Evolutionary conservation across 35 echinoderm and acorn worm species (phyloP).

Genomic region (Apostichopus japonicus): DNA sequence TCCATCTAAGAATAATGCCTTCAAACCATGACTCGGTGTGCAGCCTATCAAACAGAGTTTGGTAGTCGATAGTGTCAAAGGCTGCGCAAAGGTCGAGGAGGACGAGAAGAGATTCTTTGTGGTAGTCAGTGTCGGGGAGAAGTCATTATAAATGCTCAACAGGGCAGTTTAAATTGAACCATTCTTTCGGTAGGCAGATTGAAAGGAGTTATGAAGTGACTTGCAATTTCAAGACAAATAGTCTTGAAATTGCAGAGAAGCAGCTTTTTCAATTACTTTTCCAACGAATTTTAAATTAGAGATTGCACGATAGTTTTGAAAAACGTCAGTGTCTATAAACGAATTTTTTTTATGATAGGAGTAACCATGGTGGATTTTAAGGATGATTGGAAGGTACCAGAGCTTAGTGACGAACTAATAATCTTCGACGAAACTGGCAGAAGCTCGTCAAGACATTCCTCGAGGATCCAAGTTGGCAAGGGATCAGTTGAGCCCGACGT

Average conservation of each 20-base stretch:
- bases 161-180: neutral
- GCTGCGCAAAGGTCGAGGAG: neutral
- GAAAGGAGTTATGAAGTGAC: neutral
- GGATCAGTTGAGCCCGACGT: neutral
- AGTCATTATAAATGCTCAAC: conserved; percentile 1
- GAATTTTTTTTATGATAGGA: neutral
- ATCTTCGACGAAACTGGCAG: neutral
- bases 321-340: neutral
- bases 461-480: neutral
- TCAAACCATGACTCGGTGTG: neutral
- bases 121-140: neutral
- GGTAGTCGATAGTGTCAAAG: conserved; percentile 7
- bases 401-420: neutral
- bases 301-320: neutral
- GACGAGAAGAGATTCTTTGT: neutral
- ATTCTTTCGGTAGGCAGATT: too few relatives aligned
- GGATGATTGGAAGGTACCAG: conserved; percentile 2
- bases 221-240: neutral
- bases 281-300: conserved; percentile 3
- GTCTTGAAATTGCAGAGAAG: neutral
- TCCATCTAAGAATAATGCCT: neutral
- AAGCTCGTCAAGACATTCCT: neutral
- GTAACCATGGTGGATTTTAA: neutral
- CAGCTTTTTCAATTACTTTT: neutral
- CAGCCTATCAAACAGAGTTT: neutral